phyloP scores from a whole-genome alignment of 2,888 invertebrate species.

The Tetramorium bicarinatum region DNA sequence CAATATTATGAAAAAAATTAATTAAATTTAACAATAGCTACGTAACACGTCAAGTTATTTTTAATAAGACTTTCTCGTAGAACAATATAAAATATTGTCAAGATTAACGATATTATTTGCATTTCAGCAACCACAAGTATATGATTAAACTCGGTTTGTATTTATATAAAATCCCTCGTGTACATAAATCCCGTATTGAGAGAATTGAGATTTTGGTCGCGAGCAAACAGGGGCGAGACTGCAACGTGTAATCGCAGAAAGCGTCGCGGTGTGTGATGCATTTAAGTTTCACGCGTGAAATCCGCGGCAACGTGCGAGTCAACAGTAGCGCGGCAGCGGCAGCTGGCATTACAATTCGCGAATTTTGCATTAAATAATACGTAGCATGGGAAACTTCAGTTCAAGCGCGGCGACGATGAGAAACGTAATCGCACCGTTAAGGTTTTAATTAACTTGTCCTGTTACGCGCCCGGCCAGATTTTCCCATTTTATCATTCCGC shows the following conservation, averaged over 20 bases:
- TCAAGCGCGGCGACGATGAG: constrained; percentile 29
- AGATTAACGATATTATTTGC: not conserved
- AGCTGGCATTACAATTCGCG: constrained; percentile 75
- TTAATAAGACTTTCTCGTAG: not conserved
- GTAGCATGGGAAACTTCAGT: constrained; percentile 60
- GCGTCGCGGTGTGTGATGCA: constrained; percentile 66
- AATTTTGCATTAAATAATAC: constrained; percentile 73
- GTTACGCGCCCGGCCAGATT: constrained; percentile 38
- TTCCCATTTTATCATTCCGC: constrained; percentile 46
- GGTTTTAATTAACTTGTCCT: constrained; percentile 71
- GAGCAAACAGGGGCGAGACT: constrained; percentile 14
- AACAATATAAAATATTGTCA: not conserved
- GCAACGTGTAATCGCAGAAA: constrained; percentile 57
- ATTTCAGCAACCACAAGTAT: not conserved
- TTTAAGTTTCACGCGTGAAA: constrained; percentile 73
- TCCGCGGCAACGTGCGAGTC: constrained; percentile 53
- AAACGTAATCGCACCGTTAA: constrained; percentile 59
- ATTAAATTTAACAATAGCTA: constrained; percentile 9
- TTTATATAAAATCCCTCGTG: not conserved
- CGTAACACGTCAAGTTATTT: not conserved
- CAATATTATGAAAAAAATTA: not conserved
- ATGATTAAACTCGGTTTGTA: not conserved
- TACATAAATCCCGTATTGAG: not conserved
- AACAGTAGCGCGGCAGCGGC: constrained; percentile 59
- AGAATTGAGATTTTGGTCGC: constrained; percentile 42